phyloP scores from a whole-genome alignment of 2,888 invertebrate species.

The Ptychoptera contaminata region DNA sequence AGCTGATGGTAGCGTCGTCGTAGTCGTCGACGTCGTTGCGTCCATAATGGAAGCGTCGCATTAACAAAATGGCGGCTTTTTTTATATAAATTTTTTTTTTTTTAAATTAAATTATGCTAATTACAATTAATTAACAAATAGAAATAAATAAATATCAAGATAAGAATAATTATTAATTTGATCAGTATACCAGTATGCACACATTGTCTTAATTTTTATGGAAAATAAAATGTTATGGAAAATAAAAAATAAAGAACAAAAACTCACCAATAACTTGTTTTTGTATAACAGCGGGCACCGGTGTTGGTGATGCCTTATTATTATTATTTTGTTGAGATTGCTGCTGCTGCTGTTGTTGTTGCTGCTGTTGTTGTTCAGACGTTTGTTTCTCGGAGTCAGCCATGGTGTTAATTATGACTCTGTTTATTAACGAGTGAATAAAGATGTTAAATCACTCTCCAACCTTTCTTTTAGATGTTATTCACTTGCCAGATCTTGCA shows the following conservation, averaged over 20 bases:
- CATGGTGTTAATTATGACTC: constrained; percentile 72
- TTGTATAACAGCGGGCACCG: constrained; percentile 25
- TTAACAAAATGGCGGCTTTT: constrained; percentile 10
- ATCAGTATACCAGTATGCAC: too few species aligned
- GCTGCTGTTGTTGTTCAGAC: constrained; percentile 39
- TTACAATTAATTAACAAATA: too few species aligned
- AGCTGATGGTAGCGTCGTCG: too few species aligned
- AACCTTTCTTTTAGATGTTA: constrained; percentile 55
- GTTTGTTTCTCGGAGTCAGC: constrained; percentile 81
- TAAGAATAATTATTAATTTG: too few species aligned
- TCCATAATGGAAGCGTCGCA: too few species aligned
- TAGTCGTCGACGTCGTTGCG: too few species aligned
- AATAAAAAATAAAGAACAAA: constrained; percentile 7
- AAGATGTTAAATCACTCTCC: constrained; percentile 57
- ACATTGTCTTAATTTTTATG: too few species aligned
- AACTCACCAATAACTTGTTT: constrained; percentile 79
- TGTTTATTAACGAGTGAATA: constrained; percentile 38
- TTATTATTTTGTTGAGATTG: constrained; percentile 14
- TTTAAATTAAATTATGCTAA: too few species aligned
- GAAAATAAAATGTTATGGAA: too few species aligned
- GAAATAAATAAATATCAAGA: background rate
- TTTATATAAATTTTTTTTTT: background rate
- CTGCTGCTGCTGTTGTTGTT: constrained; percentile 9
- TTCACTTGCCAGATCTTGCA: constrained; percentile 44
- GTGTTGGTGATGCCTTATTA: constrained; percentile 1